Evolutionary conservation across 2,113 vertebrate genomes (phyloP).

Genomic region (Macrotus californicus): DNA sequence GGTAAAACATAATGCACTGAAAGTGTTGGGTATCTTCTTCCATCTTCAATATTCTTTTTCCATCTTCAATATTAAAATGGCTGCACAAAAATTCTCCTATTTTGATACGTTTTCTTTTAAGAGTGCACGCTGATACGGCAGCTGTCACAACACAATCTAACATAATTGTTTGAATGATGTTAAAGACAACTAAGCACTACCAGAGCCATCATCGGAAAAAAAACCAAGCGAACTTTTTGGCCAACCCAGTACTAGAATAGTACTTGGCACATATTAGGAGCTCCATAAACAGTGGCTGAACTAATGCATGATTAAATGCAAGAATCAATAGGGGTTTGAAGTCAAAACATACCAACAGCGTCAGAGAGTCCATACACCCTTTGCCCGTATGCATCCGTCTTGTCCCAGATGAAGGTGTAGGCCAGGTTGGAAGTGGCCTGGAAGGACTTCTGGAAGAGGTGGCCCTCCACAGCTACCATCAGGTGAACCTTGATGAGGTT

Average conservation of each 20-base stretch:
- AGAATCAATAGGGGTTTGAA: neutral
- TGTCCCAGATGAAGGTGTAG: constrained; percentile 99
- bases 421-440: constrained; percentile 96
- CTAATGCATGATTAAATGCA: neutral
- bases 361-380: constrained; percentile 95
- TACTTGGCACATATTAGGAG: neutral
- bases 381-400: constrained; percentile 96
- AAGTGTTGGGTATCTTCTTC: too few species aligned
- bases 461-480: constrained; percentile 98
- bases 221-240: too few species aligned
- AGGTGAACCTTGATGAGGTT: constrained; percentile 97
- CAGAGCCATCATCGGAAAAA: too few species aligned
- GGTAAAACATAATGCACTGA: too few species aligned
- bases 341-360: constrained; percentile 90
- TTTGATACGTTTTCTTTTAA: too few species aligned
- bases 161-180: too few species aligned
- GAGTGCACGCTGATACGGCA: too few species aligned
- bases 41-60: too few species aligned
- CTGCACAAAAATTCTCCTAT: too few species aligned
- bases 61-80: too few species aligned
- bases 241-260: neutral
- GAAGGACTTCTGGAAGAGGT: constrained; percentile 98
- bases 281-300: neutral
- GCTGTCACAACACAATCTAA: too few species aligned
- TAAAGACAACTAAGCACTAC: too few species aligned